Conservation (phyloP, 2,888 invertebrate species). For the Dorcus parallelipipedus region DNA sequence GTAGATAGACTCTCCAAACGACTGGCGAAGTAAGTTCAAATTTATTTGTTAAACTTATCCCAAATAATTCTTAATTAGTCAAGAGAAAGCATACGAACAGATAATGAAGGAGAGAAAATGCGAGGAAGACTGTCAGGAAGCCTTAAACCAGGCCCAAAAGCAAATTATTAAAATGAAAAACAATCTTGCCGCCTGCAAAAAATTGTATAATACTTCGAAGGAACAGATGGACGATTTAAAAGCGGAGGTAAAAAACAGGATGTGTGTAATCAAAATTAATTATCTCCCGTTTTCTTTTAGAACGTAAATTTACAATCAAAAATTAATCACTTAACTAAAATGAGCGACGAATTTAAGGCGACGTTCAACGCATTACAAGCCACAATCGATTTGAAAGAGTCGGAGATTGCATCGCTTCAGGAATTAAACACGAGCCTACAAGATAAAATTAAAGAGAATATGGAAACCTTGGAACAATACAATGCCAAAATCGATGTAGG, state of each 20-base stretch:
- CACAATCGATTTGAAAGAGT: slow-evolving; percentile 10
- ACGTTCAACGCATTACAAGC: slow-evolving; percentile 9
- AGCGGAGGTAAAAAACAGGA: slow-evolving; percentile 1
- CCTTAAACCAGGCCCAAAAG: slow-evolving; percentile 8
- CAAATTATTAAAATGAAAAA: slow-evolving; percentile 8
- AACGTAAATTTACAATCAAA: slow-evolving; percentile 11
- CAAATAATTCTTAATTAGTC: slow-evolving; percentile 4
- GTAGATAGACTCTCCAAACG: slow-evolving; percentile 8
- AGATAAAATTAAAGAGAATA: slow-evolving; percentile 4
- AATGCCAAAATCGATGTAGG: slow-evolving; percentile 13
- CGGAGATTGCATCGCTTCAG: slow-evolving; percentile 8
- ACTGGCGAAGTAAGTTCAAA: slow-evolving; percentile 11
- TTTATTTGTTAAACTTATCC: neutral
- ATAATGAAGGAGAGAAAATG: slow-evolving; percentile 5
- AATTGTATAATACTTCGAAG: slow-evolving; percentile 5
- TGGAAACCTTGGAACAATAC: slow-evolving; percentile 13
- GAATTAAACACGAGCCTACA: slow-evolving; percentile 6
- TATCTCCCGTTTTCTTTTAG: neutral
- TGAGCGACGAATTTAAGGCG: slow-evolving; percentile 7
- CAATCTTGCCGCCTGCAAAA: slow-evolving; percentile 8
- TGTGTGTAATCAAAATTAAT: neutral
- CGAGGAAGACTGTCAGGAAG: slow-evolving; percentile 11
- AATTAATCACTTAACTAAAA: slow-evolving; percentile 5
- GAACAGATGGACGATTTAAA: slow-evolving; percentile 6
- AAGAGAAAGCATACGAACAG: slow-evolving; percentile 10